Evolutionary conservation across 2,797 vertebrate species (phyloP).

Genomic region (Meda fulgida): DNA sequence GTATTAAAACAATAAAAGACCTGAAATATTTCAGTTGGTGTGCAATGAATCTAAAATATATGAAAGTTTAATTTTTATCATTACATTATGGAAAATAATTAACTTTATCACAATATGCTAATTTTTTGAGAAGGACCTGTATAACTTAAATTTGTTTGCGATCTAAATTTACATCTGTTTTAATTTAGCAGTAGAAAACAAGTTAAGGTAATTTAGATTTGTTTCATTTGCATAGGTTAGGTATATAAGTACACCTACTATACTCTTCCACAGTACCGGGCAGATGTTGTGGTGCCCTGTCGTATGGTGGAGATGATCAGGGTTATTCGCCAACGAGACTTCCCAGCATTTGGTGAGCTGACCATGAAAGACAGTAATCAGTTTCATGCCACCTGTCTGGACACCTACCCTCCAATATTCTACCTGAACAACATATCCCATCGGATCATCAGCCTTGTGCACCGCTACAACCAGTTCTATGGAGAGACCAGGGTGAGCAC

Average conservation of each 20-base stretch:
- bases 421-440: slow-evolving; percentile 89
- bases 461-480: slow-evolving; percentile 86
- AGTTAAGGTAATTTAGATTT: neutral
- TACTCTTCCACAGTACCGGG: slow-evolving; percentile 81
- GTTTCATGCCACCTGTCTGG: slow-evolving; percentile 95
- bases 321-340: slow-evolving; percentile 82
- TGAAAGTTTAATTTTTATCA: too few species aligned
- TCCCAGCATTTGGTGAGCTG: slow-evolving; percentile 86
- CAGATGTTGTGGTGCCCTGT: slow-evolving; percentile 83
- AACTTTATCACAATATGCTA: too few species aligned
- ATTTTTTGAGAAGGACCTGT: too few species aligned
- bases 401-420: slow-evolving; percentile 96
- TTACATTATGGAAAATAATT: too few species aligned
- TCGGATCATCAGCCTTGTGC: slow-evolving; percentile 84
- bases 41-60: too few species aligned
- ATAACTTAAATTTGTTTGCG: neutral
- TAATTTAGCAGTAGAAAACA: neutral
- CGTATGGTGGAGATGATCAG: slow-evolving; percentile 85
- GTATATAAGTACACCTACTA: neutral
- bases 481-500: slow-evolving; percentile 82
- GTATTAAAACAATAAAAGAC: too few species aligned
- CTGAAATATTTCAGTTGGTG: too few species aligned
- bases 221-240: neutral
- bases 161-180: neutral
- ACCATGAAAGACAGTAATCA: slow-evolving; percentile 98